Conservation (phyloP, 2,888 invertebrate species). For the Ennomos fuscantarius region DNA sequence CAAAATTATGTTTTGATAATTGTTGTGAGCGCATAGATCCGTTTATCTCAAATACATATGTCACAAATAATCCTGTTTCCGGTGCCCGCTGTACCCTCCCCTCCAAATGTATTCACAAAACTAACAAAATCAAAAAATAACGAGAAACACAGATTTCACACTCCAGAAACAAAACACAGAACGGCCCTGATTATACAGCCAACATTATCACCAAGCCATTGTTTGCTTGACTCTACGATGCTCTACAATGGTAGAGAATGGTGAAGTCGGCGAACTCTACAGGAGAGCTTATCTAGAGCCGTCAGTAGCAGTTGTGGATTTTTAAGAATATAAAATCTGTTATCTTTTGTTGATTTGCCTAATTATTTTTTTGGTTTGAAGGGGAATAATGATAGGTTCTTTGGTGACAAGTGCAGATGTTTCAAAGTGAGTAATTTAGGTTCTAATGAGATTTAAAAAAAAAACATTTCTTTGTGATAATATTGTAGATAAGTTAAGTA, state of each 20-base stretch:
- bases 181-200: conserved; percentile 29
- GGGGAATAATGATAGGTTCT: conserved; percentile 25
- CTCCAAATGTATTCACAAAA: conserved; percentile 9
- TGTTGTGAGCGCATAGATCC: too few relatives aligned
- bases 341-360: conserved; percentile 34
- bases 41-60: too few relatives aligned
- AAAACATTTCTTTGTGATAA: too few relatives aligned
- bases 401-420: conserved; percentile 30
- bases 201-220: conserved; percentile 31
- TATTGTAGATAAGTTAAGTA: too few relatives aligned
- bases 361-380: conserved; percentile 38
- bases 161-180: conserved; percentile 24
- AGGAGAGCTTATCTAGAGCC: conserved; percentile 45
- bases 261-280: conserved; percentile 11
- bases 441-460: too few relatives aligned
- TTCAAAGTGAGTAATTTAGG: background rate
- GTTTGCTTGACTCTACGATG: conserved; percentile 33
- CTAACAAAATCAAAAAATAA: conserved; percentile 20
- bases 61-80: conserved; percentile 5
- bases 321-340: conserved; percentile 34
- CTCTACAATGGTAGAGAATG: conserved; percentile 10
- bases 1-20: too few relatives aligned
- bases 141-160: conserved; percentile 23
- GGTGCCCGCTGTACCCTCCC: too few relatives aligned
- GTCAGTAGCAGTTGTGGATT: conserved; percentile 46